These are phyloP conservation scores for Xenopus borealis DNA, from an alignment of 2,113 vertebrate genomes.

Conservation along the genomic window DNA sequence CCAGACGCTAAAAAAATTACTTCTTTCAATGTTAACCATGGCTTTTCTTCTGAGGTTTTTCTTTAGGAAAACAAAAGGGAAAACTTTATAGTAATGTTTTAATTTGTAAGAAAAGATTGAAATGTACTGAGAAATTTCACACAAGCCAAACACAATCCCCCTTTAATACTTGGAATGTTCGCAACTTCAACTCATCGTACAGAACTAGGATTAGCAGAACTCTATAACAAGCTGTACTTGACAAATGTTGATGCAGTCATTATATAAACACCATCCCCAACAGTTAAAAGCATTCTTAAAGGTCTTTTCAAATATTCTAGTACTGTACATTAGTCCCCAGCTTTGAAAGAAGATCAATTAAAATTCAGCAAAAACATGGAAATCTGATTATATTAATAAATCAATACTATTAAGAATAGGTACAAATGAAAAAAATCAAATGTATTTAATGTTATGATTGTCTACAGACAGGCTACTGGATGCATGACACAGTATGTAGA, in stretches of 20 bases:
- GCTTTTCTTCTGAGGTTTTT: not conserved
- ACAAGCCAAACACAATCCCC: constrained; percentile 13
- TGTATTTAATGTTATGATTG: too few relatives aligned
- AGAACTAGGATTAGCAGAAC: constrained; percentile 28
- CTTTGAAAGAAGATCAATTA: not conserved
- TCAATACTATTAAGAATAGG: too few relatives aligned
- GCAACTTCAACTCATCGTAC: constrained; percentile 18
- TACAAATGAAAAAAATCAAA: too few relatives aligned
- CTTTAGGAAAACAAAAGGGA: not conserved
- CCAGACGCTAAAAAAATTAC: not conserved
- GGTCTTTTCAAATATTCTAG: constrained; percentile 23
- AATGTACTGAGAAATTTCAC: not conserved
- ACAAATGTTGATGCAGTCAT: constrained; percentile 32
- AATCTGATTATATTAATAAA: too few relatives aligned
- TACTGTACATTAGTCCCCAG: constrained; percentile 13
- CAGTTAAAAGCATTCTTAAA: constrained; percentile 25
- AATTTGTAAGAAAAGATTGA: not conserved
- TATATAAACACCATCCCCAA: constrained; percentile 35
- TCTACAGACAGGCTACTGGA: too few relatives aligned
- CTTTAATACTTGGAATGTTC: constrained; percentile 25
- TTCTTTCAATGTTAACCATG: not conserved
- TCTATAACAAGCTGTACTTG: constrained; percentile 39
- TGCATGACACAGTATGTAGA: too few relatives aligned
- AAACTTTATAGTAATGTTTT: not conserved
- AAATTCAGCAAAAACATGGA: too few relatives aligned